Evolutionary conservation across 2,113 vertebrate genomes (phyloP), one percentile per base, ranked within the genome.

Genomic region (Pimephales promelas): DNA sequence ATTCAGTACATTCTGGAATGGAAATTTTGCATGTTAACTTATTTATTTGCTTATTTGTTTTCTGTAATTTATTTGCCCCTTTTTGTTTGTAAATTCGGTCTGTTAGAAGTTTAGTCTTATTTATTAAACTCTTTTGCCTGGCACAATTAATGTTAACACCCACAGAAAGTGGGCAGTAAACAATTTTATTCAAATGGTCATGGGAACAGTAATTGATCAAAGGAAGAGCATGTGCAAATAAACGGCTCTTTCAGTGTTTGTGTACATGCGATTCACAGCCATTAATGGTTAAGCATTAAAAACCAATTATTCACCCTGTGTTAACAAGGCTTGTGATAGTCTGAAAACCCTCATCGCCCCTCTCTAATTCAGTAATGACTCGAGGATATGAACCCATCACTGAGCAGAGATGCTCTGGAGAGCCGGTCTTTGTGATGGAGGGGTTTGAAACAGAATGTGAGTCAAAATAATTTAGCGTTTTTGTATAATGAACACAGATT

Each of bases 281-380:
- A 64, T 79, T 79, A 64, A 43, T 64, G 77, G 57, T 43, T 31
- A 24, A 20, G 24, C 59, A 79, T 79, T 79, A 79, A 79, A 79
- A 64, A 49, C 0, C 20, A 14, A 79, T 79, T 79, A 64, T 79
- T 79, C 26, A 61, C 14, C 16, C 77, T 28, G 77, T 43, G 40
- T 66, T 79, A 79, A 79, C 77, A 79, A 79, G 77, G 54, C 68
- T 31, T 61, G 20, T 82, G 68, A 73, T 70, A 34, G 57, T 57
- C 20, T 76, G 82, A 43, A 64, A 76, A 54, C 57, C 43, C 45
- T 83, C 26, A 52, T 64, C 43, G 36, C 54, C 24, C 26, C 61
- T n/a, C 45, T 76, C 56, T 83, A 64, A 83, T 83, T 76, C 47
- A 24, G 71, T 83, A 83, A 83, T 83, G 71, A 75, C 40, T 83